Evolutionary conservation across 2,888 invertebrate species (phyloP), one percentile per base, ranked within the genome.

Genomic region (Strigamia transsilvanica): DNA sequence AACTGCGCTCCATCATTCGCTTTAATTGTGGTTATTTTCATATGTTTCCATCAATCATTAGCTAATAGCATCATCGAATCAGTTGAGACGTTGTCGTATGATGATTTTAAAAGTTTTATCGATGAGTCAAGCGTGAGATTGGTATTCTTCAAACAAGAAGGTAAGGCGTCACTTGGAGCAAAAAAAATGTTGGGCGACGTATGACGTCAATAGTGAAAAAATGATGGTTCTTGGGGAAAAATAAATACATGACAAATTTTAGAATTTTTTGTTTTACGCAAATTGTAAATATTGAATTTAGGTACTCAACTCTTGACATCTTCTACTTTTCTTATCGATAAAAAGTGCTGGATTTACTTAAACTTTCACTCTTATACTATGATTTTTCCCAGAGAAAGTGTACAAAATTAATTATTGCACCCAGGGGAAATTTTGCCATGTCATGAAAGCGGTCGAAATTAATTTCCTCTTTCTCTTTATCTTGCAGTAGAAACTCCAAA

Each of bases 1-100:
- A 73, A 73, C 73, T 73, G n/a, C 73, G 73, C 32, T 73, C 32
- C 73, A 32, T 73, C 73, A 32, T 73, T 56, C 56, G 56, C 56
- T 56, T 56, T 56, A 32, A 73, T 32, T 32, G 73, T 73, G 32
- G 15, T 32, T 32, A 73, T 73, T 73, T 73, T n/a, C 73, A 73
- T 15, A 12, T 73, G 32, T 73, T 32, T 73, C 32, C 21, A 5
- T 18, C 9, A 15, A 18, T 18, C 18, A 56, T 56, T 56, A 56
- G 56, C 56, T 18, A 56, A 9, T 56, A 18, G 7, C n/a, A n/a
- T 18, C 56, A 18, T 2, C 21, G 56, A 18, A 18, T 18, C n/a
- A 23, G 32, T 73, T 32, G 73, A 27, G 73, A 73, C 27, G 10
- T n/a, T 73, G 13, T 32, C 73, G 32, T 73, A 32, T n/a, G 73